Base-by-base conservation (phyloP, 1,140 invertebrate genomes). In the Camponotus floridanus region DNA sequence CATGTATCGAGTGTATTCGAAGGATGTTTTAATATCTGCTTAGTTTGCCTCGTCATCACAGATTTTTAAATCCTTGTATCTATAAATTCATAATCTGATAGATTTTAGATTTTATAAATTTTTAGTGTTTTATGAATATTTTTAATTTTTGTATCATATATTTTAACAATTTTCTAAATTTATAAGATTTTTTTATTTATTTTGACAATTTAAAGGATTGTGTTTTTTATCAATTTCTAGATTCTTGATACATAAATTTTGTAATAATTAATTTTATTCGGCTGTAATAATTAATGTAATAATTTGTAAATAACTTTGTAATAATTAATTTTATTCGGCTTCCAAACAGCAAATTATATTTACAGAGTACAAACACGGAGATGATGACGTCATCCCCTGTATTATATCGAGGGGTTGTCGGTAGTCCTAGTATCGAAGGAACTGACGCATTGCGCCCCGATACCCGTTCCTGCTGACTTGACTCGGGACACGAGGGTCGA, bases 361-460 rank as follows among this genome's bases (percentile, higher is more conserved):
- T 31, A 21, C 55, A 39, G 31, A 39, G 71, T 45, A 33, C 9
- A 74, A 59, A 48, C 39, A 7, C 5, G 36, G 45, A 15, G 51
- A n/a, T 4, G 18, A 71, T 89, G 87, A 89, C 87, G 83, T 89
- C 88, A 89, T 21, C 59, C 67, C 65, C 65, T 86, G 88, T 88
- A 83, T 88, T 45, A 51, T 51, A 51, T 55, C 21, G 55, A 81
- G 71, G 87, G 76, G 84, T 86, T 70, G 76, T 51, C 39, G 76
- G 42, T 62, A 76, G 57, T 31, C 36, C 45, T 59, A 39, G 21
- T 80, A 76, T 90, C 85, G 84, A 86, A 86, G 64, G 62, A 85
- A 79, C 64, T 18, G 70, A 84, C 65, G 48, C 70, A n/a, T 71
- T 62, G 70, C 86, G 74, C 83, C 84, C 76, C 83, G 33, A 76